Evolutionary conservation across 2,113 vertebrate species (phyloP).

Genomic region (Anseranas semipalmata): DNA sequence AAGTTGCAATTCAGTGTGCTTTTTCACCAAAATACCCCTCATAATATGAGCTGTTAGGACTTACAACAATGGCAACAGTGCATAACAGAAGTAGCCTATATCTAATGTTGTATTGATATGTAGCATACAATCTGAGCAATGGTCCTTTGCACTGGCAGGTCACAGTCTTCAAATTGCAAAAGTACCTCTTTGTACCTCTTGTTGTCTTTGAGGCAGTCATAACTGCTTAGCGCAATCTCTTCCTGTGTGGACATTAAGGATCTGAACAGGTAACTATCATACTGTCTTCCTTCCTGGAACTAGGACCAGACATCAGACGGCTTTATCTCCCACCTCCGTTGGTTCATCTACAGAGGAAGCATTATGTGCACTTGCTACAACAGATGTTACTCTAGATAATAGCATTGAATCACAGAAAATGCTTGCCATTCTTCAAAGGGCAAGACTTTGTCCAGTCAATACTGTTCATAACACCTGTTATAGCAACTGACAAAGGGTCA

Average conservation of each 20-base stretch:
- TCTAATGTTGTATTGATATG: not conserved
- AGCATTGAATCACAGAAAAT: not conserved
- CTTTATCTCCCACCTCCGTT: not conserved
- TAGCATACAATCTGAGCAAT: not conserved
- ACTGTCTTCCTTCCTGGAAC: not conserved
- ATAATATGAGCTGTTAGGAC: not conserved
- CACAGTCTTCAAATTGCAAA: not conserved
- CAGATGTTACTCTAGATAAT: not conserved
- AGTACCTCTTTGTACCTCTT: not conserved
- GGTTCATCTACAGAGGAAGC: not conserved
- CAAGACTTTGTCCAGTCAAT: not conserved
- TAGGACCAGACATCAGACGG: not conserved
- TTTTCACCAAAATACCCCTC: not conserved
- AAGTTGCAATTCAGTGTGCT: not conserved
- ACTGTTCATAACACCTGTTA: not conserved
- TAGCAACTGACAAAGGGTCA: not conserved
- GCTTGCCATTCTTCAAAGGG: not conserved
- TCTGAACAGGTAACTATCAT: not conserved
- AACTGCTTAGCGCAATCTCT: not conserved
- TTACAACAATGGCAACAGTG: not conserved
- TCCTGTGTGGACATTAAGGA: not conserved
- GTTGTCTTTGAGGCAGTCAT: not conserved
- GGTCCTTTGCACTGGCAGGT: too few relatives aligned
- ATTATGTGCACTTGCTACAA: not conserved
- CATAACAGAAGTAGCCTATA: not conserved